These are phyloP conservation scores for Plecturocebus donacophilus DNA, from an alignment of 2,113 vertebrate genomes.

Conservation along the genomic window DNA sequence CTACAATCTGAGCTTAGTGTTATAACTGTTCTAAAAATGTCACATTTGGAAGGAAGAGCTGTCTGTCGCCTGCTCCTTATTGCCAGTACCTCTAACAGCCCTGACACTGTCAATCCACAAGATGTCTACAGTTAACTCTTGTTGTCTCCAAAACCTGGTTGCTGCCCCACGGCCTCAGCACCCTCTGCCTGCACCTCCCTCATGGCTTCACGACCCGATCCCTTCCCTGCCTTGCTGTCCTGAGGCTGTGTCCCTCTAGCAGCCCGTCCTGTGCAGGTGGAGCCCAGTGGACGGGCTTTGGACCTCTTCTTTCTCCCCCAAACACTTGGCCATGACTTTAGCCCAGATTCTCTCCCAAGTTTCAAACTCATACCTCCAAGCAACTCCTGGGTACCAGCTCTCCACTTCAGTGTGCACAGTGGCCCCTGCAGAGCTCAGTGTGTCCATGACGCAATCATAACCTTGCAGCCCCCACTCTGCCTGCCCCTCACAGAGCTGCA, in stretches of 20 bases:
- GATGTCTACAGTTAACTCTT: neutral
- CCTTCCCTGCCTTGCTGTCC: too few species aligned
- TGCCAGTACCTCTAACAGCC: neutral
- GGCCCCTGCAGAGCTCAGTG: rapidly evolving
- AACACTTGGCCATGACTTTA: neutral
- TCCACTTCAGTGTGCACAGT: rapidly evolving
- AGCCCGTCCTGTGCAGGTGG: rapidly evolving
- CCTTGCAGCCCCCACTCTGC: rapidly evolving
- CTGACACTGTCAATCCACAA: neutral
- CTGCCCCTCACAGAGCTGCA: neutral
- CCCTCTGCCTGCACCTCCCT: neutral
- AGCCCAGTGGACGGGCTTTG: rapidly evolving
- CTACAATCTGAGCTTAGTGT: neutral
- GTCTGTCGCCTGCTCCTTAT: neutral
- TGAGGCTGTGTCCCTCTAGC: neutral
- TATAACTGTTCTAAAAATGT: constrained; percentile 23
- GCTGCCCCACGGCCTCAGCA: rapidly evolving
- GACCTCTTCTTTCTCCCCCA: rapidly evolving
- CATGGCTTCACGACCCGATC: rapidly evolving
- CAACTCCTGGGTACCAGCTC: rapidly evolving
- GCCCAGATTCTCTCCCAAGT: too few species aligned
- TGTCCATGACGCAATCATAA: rapidly evolving
- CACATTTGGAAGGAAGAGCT: neutral
- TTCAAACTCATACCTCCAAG: too few species aligned
- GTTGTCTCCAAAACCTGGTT: neutral